Percentiles rank a stretch among this genome's conserved stretches.
Conservation (phyloP, 1,140 invertebrate species). For the Drosophila burlai region DNA sequence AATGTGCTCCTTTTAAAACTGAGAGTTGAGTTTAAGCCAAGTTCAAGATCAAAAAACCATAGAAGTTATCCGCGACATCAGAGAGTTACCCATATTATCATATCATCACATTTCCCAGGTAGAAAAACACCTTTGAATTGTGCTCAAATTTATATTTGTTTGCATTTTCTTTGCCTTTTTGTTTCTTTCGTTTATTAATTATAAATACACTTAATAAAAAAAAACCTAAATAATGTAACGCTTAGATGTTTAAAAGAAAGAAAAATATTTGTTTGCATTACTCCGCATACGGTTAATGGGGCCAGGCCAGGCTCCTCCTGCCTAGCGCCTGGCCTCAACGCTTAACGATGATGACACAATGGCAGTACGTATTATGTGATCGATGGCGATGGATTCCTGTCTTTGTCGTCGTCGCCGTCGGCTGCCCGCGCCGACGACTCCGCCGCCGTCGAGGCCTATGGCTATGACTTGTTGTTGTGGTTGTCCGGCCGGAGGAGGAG, state of each 20-base stretch:
- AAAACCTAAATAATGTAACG: slow-evolving; percentile 83
- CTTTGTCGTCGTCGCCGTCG: slow-evolving; percentile 4
- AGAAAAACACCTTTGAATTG: slow-evolving; percentile 15
- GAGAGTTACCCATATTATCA: too few species aligned
- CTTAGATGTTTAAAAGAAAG: slow-evolving; percentile 75
- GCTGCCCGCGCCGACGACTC: slow-evolving; percentile 38
- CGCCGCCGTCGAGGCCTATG: slow-evolving; percentile 29
- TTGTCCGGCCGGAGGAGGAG: neutral
- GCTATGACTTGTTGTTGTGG: slow-evolving; percentile 20
- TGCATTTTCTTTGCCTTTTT: slow-evolving; percentile 51
- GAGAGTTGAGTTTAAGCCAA: too few species aligned
- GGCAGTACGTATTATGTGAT: slow-evolving; percentile 49
- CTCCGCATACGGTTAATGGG: slow-evolving; percentile 41
- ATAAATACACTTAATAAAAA: slow-evolving; percentile 84
- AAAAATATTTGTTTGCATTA: slow-evolving; percentile 60
- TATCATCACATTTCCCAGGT: too few species aligned
- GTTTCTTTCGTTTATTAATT: slow-evolving; percentile 71
- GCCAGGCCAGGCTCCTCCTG: slow-evolving; percentile 3
- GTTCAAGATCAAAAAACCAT: too few species aligned
- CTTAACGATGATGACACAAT: slow-evolving; percentile 51
- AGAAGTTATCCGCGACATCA: too few species aligned
- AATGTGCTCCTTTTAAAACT: too few species aligned
- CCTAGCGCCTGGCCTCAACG: slow-evolving; percentile 21
- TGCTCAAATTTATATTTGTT: slow-evolving; percentile 78
- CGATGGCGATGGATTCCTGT: slow-evolving; percentile 24